phyloP scores from a whole-genome alignment of 2,797 vertebrate species.

The Dallia pectoralis region DNA sequence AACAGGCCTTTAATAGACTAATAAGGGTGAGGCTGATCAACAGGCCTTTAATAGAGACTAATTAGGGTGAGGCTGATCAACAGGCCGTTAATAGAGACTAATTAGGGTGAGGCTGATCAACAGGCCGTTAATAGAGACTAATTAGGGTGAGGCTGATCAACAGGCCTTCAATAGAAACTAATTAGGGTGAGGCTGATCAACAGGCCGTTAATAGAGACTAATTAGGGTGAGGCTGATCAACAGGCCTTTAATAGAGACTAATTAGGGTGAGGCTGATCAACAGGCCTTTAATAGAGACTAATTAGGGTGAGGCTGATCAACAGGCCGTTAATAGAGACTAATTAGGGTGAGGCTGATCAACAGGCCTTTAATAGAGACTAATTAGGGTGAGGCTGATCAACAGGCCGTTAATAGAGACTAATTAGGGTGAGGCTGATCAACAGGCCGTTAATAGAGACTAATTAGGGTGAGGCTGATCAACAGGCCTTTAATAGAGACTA shows the following conservation, averaged over 20 bases:
- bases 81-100: conserved; percentile 35
- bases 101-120: too few relatives aligned
- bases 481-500: too few relatives aligned
- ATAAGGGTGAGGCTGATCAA: conserved; percentile 50
- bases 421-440: conserved; percentile 53
- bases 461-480: too few relatives aligned
- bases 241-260: too few relatives aligned
- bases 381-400: conserved; percentile 50
- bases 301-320: conserved; percentile 53
- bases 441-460: conserved; percentile 35
- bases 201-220: conserved; percentile 35
- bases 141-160: conserved; percentile 50
- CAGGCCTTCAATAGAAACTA: conserved; percentile 50
- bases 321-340: conserved; percentile 35
- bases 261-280: conserved; percentile 50
- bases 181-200: conserved; percentile 53
- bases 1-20: too few relatives aligned
- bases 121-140: too few relatives aligned
- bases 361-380: too few relatives aligned
- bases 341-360: too few relatives aligned
- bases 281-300: conserved; percentile 50
- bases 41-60: conserved; percentile 50
- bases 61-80: conserved; percentile 53
- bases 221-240: too few relatives aligned
- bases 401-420: conserved; percentile 50